Base-by-base conservation (phyloP, 2,888 invertebrate species). In the Deilephila porcellus region DNA sequence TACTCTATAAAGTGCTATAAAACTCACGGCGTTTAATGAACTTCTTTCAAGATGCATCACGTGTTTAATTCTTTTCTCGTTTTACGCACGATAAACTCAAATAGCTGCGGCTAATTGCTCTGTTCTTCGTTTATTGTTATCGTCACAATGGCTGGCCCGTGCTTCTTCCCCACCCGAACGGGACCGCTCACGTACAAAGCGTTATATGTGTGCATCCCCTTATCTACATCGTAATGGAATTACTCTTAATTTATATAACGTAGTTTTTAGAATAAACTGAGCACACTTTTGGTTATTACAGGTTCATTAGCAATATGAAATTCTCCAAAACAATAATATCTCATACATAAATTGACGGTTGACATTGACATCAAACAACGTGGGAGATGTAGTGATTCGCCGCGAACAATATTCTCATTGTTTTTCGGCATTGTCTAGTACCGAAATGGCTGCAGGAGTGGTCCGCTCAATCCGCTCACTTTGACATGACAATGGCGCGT, bases 401-500 rank as follows among this genome's bases (percentile, higher is more conserved):
- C 17, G 60, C 60, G 25, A 71, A 45, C 60, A 25, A 67, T 52
- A 25, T 67, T 45, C 25, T 25, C 20, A 67, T 73, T 70, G 67
- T 67, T 52, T 64, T 74, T 37, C 45, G 64, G 72, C 56, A 56
- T 71, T 60, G 71, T 25, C 17, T 71, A 20, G 29, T n/a, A 62
- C 8, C 63, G 53, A 71, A 45, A 59, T 60, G 37, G 72, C 60
- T 37, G 60, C 67, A 60, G 75, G 74, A 75, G 74, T 71, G 75
- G 71, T 75, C 59, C 74, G 75, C 17, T 59, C 71, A 74, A 71
- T 70, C 74, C 71, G 74, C 45, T 75, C 71, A 56, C 74, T 79
- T 78, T 81, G 82, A 82, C 81, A 81, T 79, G 70, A 80, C 83
- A 83, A 84, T 83, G 72, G 80, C 73, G 77, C 82, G 79, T 73